These are phyloP conservation scores for Trachelus iudaicus DNA, from an alignment of 2,888 invertebrate genomes.

Conservation along the genomic window DNA sequence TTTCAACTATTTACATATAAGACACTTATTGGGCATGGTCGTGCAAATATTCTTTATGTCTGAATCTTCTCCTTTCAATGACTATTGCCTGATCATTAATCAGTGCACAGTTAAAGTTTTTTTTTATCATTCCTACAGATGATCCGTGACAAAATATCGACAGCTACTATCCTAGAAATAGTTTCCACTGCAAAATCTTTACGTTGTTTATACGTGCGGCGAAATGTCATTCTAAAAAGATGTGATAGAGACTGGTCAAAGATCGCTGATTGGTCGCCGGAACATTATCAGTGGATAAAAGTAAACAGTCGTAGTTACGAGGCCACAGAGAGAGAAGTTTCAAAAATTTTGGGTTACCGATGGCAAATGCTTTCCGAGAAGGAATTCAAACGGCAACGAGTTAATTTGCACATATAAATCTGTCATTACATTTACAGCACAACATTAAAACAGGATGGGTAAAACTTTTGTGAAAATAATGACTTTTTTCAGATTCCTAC, in stretches of 20 bases:
- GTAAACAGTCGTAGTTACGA: slow-evolving; percentile 73
- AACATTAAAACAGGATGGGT: neutral
- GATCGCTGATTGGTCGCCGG: slow-evolving; percentile 74
- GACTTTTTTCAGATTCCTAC: neutral
- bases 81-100: neutral
- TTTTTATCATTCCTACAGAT: slow-evolving; percentile 65
- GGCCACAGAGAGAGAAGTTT: slow-evolving; percentile 75
- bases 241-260: slow-evolving; percentile 75
- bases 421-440: neutral
- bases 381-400: slow-evolving; percentile 70
- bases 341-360: slow-evolving; percentile 73
- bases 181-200: slow-evolving; percentile 75
- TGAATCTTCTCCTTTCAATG: neutral
- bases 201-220: slow-evolving; percentile 73
- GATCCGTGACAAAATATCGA: slow-evolving; percentile 81
- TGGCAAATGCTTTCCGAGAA: slow-evolving; percentile 78
- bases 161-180: slow-evolving; percentile 78
- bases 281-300: slow-evolving; percentile 76
- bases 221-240: slow-evolving; percentile 78
- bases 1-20: neutral
- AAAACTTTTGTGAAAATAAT: neutral
- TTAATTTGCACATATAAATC: slow-evolving; percentile 58
- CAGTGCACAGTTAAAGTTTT: slow-evolving; percentile 9
- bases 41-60: neutral
- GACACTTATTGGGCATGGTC: neutral